Conservation (phyloP, 2,113 vertebrate species). For the Cebus imitator region DNA sequence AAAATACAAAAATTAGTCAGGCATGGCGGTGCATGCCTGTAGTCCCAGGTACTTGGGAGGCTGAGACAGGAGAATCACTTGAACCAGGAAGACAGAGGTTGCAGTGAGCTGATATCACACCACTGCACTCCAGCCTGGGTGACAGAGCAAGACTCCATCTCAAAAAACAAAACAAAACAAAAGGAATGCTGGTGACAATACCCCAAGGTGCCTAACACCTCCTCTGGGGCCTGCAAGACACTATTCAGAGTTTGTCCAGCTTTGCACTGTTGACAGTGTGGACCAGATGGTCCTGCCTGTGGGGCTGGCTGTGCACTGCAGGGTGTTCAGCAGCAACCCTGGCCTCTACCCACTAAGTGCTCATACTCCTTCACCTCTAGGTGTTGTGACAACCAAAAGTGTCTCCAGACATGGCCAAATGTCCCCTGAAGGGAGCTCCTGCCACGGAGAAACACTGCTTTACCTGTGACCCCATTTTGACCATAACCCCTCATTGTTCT, state of each 20-base stretch:
- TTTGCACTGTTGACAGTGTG: rapidly evolving
- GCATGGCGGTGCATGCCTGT: too few species aligned
- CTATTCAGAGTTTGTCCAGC: background rate
- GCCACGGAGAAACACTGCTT: rapidly evolving
- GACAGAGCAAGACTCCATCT: too few species aligned
- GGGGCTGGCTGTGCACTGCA: rapidly evolving
- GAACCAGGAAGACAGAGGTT: too few species aligned
- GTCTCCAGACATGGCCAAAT: background rate
- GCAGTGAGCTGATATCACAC: too few species aligned
- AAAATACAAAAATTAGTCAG: too few species aligned
- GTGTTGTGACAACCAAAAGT: background rate
- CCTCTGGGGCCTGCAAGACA: rapidly evolving
- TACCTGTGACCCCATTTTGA: too few species aligned
- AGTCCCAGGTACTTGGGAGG: too few species aligned
- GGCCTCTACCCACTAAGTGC: too few species aligned
- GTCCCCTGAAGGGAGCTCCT: background rate
- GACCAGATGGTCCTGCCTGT: rapidly evolving
- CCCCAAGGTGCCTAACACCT: rapidly evolving
- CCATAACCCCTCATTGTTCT: rapidly evolving
- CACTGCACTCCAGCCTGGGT: too few species aligned
- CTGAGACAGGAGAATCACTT: too few species aligned
- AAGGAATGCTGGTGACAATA: background rate
- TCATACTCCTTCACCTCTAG: background rate
- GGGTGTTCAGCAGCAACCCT: too few species aligned
- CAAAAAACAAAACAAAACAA: too few species aligned